A percentile compares a stretch with the other conserved stretches of the same genome.
Conservation (phyloP, 2,797 vertebrate genomes). For the Chiroxiphia lanceolata region DNA sequence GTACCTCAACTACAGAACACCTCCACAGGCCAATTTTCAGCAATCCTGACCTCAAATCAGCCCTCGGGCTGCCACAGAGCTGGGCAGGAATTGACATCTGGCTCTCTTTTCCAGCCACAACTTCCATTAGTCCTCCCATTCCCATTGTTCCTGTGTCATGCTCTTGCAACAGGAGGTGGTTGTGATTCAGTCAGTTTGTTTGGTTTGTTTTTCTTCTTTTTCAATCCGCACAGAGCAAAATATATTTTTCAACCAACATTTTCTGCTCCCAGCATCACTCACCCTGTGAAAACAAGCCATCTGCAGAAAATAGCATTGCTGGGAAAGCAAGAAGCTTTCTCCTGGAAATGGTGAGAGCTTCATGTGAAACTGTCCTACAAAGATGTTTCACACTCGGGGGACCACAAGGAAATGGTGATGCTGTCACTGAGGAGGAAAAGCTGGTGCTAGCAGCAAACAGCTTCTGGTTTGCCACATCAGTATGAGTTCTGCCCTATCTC, state of each 20-base stretch:
- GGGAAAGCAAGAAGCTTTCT: slow-evolving; percentile 38
- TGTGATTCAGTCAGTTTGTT: slow-evolving; percentile 41
- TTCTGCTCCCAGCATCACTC: not conserved
- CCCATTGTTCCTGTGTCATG: not conserved
- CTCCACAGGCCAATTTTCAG: not conserved
- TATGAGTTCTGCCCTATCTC: rapidly evolving
- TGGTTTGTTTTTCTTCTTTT: slow-evolving; percentile 9
- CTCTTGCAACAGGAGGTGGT: slow-evolving; percentile 15
- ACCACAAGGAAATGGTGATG: not conserved
- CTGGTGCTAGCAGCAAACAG: not conserved
- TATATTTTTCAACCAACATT: not conserved
- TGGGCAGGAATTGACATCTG: not conserved
- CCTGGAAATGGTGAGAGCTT: not conserved
- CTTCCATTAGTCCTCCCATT: not conserved
- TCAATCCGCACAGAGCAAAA: slow-evolving; percentile 1
- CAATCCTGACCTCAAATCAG: not conserved
- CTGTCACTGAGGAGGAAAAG: not conserved
- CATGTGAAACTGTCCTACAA: not conserved
- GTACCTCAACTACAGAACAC: not conserved
- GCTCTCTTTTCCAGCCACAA: not conserved
- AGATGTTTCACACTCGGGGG: not conserved
- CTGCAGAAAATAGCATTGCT: slow-evolving; percentile 23
- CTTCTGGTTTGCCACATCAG: not conserved
- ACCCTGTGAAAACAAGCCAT: not conserved
- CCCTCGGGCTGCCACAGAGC: not conserved